A percentile compares a stretch with the other conserved stretches of the same genome.
Conservation (phyloP, 2,888 invertebrate species). For the Yponomeuta evonymella region DNA sequence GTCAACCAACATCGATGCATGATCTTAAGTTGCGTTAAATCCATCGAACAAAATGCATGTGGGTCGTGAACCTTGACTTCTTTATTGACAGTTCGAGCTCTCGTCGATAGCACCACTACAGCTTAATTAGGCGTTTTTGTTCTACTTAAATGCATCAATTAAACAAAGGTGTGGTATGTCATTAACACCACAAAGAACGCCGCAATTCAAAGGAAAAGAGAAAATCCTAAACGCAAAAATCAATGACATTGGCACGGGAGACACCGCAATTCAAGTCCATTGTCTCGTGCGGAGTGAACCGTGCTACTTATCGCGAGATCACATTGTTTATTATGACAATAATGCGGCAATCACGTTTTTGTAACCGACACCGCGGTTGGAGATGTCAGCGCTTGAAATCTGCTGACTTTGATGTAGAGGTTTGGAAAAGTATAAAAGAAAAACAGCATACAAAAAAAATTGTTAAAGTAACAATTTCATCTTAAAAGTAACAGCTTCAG, state of each 20-base stretch:
- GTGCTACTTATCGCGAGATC: not conserved
- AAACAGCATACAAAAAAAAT: too few relatives aligned
- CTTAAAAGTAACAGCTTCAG: too few relatives aligned
- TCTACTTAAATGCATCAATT: not conserved
- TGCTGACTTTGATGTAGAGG: too few relatives aligned
- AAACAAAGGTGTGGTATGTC: not conserved
- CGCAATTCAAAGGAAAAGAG: not conserved
- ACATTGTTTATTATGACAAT: constrained; percentile 30
- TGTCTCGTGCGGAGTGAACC: not conserved
- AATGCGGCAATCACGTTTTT: constrained; percentile 17
- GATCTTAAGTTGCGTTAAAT: too few relatives aligned
- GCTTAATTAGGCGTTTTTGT: too few relatives aligned
- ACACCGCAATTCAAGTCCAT: constrained; percentile 7
- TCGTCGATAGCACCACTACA: too few relatives aligned
- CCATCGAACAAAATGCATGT: too few relatives aligned
- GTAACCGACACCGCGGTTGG: not conserved
- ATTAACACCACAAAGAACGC: not conserved
- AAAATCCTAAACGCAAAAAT: not conserved
- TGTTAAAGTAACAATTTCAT: too few relatives aligned
- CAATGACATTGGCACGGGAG: constrained; percentile 1
- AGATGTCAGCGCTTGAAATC: not conserved
- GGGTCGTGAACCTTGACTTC: not conserved
- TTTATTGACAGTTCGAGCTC: too few relatives aligned
- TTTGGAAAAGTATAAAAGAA: too few relatives aligned
- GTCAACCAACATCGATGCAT: too few relatives aligned